Conservation (phyloP, 1,140 invertebrate species). For the Drosophila setifemur region DNA sequence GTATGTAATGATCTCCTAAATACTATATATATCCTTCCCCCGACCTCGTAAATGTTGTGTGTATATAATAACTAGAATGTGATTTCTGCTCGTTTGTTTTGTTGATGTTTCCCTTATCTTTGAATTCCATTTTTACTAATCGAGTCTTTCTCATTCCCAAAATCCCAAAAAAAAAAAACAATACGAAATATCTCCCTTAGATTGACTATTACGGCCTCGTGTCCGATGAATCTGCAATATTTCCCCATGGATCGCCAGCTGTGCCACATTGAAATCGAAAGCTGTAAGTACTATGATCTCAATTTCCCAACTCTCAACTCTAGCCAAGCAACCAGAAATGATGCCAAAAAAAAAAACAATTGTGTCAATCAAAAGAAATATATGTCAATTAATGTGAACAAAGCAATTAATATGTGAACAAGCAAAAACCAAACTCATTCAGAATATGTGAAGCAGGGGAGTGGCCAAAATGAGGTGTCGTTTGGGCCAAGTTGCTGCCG, state of each 20-base stretch:
- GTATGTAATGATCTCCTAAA: constrained; percentile 52
- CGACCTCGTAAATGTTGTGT: constrained; percentile 41
- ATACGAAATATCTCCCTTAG: constrained; percentile 83
- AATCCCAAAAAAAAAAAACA: constrained; percentile 12
- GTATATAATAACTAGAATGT: constrained; percentile 38
- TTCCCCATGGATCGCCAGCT: constrained; percentile 98
- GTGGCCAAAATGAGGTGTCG: constrained; percentile 52
- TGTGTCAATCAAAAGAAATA: constrained; percentile 14
- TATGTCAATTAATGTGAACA: constrained; percentile 41
- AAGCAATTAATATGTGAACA: constrained; percentile 36
- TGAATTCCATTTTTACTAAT: constrained; percentile 49
- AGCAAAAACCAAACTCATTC: constrained; percentile 67
- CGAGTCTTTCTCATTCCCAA: constrained; percentile 26
- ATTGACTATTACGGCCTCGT: constrained; percentile 98
- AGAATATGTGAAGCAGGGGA: constrained; percentile 63
- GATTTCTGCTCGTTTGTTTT: constrained; percentile 55
- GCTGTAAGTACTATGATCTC: constrained; percentile 92
- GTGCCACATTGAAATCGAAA: constrained; percentile 98
- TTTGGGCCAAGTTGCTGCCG: constrained; percentile 19
- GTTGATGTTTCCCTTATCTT: constrained; percentile 23
- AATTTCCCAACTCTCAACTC: constrained; percentile 1
- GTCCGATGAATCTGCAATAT: constrained; percentile 98
- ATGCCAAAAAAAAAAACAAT: constrained; percentile 8
- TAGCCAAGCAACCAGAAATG: constrained; percentile 19
- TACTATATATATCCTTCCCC: background rate